Base-by-base conservation (phyloP, 2,888 invertebrate genomes). In the Meteorus cinctellus region DNA sequence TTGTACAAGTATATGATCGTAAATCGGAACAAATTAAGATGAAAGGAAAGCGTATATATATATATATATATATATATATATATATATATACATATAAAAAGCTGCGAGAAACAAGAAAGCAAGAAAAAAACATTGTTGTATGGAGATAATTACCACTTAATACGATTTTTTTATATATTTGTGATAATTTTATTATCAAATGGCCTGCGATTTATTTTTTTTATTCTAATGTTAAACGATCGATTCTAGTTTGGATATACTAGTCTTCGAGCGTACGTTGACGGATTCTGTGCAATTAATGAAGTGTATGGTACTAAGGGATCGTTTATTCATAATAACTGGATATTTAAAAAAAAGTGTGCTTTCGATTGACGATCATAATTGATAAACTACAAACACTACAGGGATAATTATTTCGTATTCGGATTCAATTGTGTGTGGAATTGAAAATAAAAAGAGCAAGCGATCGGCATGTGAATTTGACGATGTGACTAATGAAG, bases 271-370 rank as follows among this genome's bases (percentile, higher is more conserved):
- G 71, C 72, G 36, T 68, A 71, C 76, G 62, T 76, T 75, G 76
- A 71, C 76, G 70, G 76, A 78, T 60, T 73, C 75, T 76, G 80
- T 80, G 80, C 80, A 80, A 80, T 80, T 74, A 45, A 74, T 74
- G 55, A 24, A 1, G 63, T 59, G 34, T 24, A 0, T 41, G 66
- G 51, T 68, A 16, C 51, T 29, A 51, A 73, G 69, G 73, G 63
- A 68, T 48, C 66, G 74, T 51, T 27, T 48, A 63, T 36, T 27
- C 31, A 24, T 8, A 5, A 41, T 36, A 29, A 72, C 31, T 29
- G 14, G 24, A 62, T 14, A 71, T n/a, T 5, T 41, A 41, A 45
- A 34, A 6, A 36, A n/a, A 62, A 66, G 10, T 67, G 41, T 66
- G 31, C 31, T n/a, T 55, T 62, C 76, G 76, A 68, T 76, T 66